Percentiles rank a stretch among this genome's conserved stretches.
Conservation (phyloP, 2,113 vertebrate genomes). For the Pangasianodon gigas region DNA sequence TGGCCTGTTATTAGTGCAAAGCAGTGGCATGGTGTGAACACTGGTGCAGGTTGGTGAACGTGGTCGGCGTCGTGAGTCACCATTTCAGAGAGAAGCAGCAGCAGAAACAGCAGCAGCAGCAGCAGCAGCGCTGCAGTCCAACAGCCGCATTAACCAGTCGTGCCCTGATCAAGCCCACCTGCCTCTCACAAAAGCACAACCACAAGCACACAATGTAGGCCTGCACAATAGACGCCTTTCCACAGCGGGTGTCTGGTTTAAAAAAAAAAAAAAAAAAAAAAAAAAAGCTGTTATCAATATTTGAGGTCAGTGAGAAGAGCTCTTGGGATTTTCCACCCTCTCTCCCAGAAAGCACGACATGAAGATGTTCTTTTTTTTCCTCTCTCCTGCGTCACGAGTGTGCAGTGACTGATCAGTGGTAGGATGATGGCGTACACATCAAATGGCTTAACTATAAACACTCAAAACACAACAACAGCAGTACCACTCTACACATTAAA, state of each 20-base stretch:
- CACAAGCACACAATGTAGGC: neutral
- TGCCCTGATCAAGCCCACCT: slow-evolving; percentile 52
- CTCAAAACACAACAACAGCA: neutral
- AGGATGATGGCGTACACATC: neutral
- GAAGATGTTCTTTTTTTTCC: neutral
- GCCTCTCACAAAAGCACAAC: slow-evolving; percentile 32
- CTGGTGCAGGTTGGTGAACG: slow-evolving; percentile 2
- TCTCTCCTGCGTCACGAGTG: slow-evolving; percentile 6
- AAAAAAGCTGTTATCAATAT: neutral
- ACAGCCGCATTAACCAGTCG: slow-evolving; percentile 55
- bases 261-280: neutral
- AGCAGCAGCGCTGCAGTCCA: slow-evolving; percentile 55
- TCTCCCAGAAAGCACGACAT: neutral
- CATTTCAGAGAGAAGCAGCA: slow-evolving; percentile 62
- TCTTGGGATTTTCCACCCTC: slow-evolving; percentile 1
- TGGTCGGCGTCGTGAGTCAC: slow-evolving; percentile 64
- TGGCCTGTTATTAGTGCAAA: neutral
- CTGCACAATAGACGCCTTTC: neutral
- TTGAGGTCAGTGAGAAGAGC: neutral
- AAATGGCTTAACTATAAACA: neutral
- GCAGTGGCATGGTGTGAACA: neutral
- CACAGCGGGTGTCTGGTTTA: neutral
- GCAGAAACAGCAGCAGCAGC: neutral
- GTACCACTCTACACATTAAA: neutral
- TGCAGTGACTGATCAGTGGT: slow-evolving; percentile 10